A percentile compares a stretch with the other conserved stretches of the same genome.
Evolutionary conservation across 2,113 vertebrate species (phyloP).

Genomic region (Spheniscus mendiculus): DNA sequence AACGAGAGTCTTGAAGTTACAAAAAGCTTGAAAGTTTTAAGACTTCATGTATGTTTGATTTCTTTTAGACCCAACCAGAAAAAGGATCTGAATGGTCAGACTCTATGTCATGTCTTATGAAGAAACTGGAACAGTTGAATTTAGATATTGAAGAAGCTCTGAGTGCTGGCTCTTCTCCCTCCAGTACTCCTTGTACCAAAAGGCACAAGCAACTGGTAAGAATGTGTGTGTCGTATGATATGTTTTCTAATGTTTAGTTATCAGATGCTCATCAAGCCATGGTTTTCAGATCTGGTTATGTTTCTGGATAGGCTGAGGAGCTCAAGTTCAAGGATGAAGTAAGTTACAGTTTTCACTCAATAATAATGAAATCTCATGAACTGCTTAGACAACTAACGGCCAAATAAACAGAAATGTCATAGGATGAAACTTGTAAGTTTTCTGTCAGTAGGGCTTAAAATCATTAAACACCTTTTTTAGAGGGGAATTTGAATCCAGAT

Average conservation of each 20-base stretch:
- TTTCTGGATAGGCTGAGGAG: neutral
- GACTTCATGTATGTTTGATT: neutral
- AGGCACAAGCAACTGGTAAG: conserved; percentile 77
- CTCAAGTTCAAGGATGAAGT: neutral
- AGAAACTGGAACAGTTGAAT: conserved; percentile 84
- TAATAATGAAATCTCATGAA: neutral
- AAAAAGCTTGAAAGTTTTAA: neutral
- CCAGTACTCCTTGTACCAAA: conserved; percentile 71
- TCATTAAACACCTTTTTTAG: neutral
- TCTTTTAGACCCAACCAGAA: conserved; percentile 48
- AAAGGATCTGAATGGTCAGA: conserved; percentile 77
- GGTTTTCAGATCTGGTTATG: neutral
- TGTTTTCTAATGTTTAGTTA: neutral
- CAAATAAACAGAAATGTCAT: neutral
- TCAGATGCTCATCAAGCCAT: neutral
- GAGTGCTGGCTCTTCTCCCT: conserved; percentile 79
- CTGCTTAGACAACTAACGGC: neutral
- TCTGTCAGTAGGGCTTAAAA: neutral
- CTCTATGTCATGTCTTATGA: conserved; percentile 85
- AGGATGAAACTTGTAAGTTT: neutral
- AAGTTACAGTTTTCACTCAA: neutral
- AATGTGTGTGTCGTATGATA: neutral
- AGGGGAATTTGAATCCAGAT: neutral
- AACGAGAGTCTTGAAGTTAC: neutral
- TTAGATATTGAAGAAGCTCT: conserved; percentile 88